These are phyloP conservation scores for Diorhabda carinulata DNA, from an alignment of 1,140 invertebrate genomes.

Conservation along the genomic window DNA sequence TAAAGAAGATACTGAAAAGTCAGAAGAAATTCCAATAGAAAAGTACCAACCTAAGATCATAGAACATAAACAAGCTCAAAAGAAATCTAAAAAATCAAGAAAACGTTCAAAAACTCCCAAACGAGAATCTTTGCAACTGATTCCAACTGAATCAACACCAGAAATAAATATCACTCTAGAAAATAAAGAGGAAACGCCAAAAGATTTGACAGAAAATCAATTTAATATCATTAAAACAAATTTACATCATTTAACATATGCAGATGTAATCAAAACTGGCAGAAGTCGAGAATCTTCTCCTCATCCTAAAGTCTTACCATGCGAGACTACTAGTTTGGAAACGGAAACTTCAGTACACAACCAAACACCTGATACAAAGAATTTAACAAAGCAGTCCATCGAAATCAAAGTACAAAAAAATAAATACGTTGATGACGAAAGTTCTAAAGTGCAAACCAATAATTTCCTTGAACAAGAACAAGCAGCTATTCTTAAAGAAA, in stretches of 20 bases:
- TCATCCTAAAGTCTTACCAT: neutral
- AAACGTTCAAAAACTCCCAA: constrained; percentile 16
- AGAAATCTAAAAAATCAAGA: constrained; percentile 24
- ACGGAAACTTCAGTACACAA: neutral
- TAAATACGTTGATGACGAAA: constrained; percentile 7
- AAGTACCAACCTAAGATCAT: neutral
- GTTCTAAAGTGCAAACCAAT: constrained; percentile 24
- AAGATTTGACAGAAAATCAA: neutral
- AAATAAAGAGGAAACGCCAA: neutral
- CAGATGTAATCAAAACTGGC: constrained; percentile 25
- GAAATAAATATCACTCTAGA: neutral
- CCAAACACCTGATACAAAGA: neutral
- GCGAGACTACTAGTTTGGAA: neutral
- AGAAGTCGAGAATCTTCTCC: constrained; percentile 34
- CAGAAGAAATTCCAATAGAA: neutral
- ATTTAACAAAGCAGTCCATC: neutral
- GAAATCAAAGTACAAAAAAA: neutral
- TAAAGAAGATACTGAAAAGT: neutral
- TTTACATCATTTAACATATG: constrained; percentile 24
- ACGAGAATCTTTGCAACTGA: neutral
- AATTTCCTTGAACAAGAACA: neutral
- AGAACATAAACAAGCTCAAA: neutral
- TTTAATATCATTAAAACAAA: neutral
- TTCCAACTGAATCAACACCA: neutral
- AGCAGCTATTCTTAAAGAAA: neutral